Base-by-base conservation (phyloP, 1,140 invertebrate genomes). In the Zaprionus inermis region DNA sequence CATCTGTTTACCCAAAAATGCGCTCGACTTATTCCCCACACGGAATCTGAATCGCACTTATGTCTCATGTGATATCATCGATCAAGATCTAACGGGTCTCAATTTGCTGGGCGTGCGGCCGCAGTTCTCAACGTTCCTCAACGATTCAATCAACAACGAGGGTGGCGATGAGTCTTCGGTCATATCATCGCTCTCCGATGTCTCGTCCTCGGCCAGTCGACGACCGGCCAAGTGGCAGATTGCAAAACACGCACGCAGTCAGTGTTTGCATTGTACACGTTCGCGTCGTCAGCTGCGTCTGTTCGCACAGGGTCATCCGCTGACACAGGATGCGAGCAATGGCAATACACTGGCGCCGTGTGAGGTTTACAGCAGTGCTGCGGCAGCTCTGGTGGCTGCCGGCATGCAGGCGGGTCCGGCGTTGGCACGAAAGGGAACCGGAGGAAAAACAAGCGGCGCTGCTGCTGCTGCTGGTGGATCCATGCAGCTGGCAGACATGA, bases 1-100 rank as follows among this genome's bases (percentile, higher is more conserved):
- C 24, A 96, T 98, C 41, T 95, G 95, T 92, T 92, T 97, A 80
- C 97, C 97, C 2, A 93, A 94, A 65, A 94, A 94, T 81, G 92
- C 97, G 2, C 91, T 93, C 5, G 94, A 94, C 44, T 93, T 97
- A 59, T 97, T 97, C 91, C 95, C 96, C 9, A 92, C 92, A 83
- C 85, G 88, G 28, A 85, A 91, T 60, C 78, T 91, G 0, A 80
- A 44, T 28, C 76, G 88, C 7, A 92, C 91, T 14, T 92, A 92
- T 64, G 90, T 92, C 1, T 91, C 91, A 38, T 90, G 85, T 18
- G 85, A 92, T 60, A 91, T 92, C 12, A 90, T 91, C 68, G 91
- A 92, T 56, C 80, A 91, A 18, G 91, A 92, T 49, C 46, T 91
- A 11, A 73, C 78, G 38, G 86, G 83, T 11, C 74, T 80, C 0